A percentile compares a stretch with the other conserved stretches of the same genome.
Conservation (phyloP, 2,113 vertebrate genomes). For the Dasyornis broadbenti region DNA sequence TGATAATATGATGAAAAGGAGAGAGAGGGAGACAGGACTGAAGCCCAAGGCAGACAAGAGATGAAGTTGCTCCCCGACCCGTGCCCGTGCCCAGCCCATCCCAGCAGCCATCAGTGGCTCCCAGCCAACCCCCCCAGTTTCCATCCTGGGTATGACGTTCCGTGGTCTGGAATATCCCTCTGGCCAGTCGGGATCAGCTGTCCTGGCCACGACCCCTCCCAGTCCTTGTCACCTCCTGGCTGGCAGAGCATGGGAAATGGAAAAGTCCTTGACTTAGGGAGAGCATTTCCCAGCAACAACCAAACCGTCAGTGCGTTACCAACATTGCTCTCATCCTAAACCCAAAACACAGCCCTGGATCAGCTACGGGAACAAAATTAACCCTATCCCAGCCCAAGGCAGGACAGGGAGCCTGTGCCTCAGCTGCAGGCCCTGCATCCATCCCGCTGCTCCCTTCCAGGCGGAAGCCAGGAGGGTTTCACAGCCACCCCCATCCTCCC, state of each 20-base stretch:
- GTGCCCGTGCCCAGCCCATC: rapidly evolving
- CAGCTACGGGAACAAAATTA: neutral
- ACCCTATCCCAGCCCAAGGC: neutral
- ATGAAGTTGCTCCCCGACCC: neutral
- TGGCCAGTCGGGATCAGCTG: neutral
- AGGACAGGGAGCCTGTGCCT: rapidly evolving
- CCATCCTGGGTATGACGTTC: neutral
- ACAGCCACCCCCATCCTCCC: rapidly evolving
- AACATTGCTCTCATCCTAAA: neutral
- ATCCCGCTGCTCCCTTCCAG: neutral
- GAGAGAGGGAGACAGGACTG: neutral
- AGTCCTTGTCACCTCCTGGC: neutral
- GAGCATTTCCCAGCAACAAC: neutral
- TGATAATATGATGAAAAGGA: neutral
- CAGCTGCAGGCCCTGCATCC: rapidly evolving
- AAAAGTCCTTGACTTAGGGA: neutral
- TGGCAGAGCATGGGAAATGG: neutral
- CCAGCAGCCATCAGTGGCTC: neutral
- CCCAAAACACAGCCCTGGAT: neutral
- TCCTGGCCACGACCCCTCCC: neutral
- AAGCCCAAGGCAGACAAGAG: neutral
- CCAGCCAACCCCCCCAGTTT: neutral
- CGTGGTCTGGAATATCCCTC: neutral
- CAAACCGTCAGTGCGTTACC: neutral
- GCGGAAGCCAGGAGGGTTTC: rapidly evolving